Evolutionary conservation across 1,140 invertebrate species (phyloP), one percentile per base, ranked within the genome.

Genomic region (Drosophila azteca): DNA sequence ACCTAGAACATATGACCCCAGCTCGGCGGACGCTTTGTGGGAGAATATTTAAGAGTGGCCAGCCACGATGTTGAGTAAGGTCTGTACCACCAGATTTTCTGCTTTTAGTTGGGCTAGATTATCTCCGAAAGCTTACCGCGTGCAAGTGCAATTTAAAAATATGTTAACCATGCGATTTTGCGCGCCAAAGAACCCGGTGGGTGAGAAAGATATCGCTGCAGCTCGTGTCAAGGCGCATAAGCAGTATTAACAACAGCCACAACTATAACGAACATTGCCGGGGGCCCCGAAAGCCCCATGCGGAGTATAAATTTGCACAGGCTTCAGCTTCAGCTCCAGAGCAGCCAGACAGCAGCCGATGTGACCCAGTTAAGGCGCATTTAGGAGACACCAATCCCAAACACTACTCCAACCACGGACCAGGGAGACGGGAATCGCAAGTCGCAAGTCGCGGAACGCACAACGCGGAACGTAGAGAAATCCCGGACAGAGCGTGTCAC

Each of bases 301-400:
- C 50, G 50, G 49, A 65, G 64, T 45, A 58, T 69, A 69, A 69
- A 69, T 69, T 69, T 58, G 53, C 52, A 69, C 65, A 69, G 51
- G 45, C 67, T 69, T 66, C 64, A 35, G 35, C 65, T 13, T 39
- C 11, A 39, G 66, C 35, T 65, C 24, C 66, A 69, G 22, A 58
- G 55, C 65, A 62, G 60, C 65, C 61, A 54, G 62, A 43, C 60
- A 49, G 54, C 79, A 49, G 54, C 79, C 67, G 52, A 88, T 87
- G 82, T 87, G 82, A 88, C 83, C 82, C 75, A 87, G 75, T 88
- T 88, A 78, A 73, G 54, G 63, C 50, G 65, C 66, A 74, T 65
- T 81, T 75, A 69, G 63, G 51, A 45, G 15, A 66, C 15, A 46
- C 48, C 39, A 58, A 39, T 39, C 35, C 11, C 35, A 13, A 13